Evolutionary conservation across 2,888 invertebrate species (phyloP).

Genomic region (Minunthozetes semirufus): DNA sequence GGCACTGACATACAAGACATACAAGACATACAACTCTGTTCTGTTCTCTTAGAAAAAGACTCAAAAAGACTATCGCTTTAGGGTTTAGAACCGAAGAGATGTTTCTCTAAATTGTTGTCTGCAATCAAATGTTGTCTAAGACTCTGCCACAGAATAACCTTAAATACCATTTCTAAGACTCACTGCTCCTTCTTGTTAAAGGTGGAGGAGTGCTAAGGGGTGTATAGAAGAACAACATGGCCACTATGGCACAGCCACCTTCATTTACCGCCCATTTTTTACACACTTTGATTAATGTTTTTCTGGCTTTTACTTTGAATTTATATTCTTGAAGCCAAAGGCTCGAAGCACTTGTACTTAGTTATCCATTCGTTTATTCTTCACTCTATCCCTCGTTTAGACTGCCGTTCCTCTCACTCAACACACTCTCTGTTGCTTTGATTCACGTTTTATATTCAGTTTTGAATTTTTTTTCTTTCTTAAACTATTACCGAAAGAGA

Average conservation of each 20-base stretch:
- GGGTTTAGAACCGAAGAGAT: background rate
- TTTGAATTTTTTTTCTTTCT: background rate
- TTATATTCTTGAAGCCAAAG: background rate
- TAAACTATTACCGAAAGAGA: conserved; percentile 4
- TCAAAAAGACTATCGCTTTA: background rate
- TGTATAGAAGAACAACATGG: conserved; percentile 14
- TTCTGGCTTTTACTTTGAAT: background rate
- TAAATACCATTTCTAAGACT: background rate
- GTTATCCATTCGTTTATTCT: background rate
- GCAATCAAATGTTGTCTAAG: conserved; percentile 15
- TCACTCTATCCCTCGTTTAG: background rate
- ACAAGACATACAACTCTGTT: background rate
- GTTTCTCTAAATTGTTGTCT: conserved; percentile 24
- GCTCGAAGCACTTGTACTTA: background rate
- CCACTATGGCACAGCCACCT: conserved; percentile 23
- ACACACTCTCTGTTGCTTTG: background rate
- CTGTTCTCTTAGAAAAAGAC: background rate
- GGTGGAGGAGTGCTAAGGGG: conserved; percentile 30
- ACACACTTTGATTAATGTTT: conserved; percentile 29
- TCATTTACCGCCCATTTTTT: conserved; percentile 27
- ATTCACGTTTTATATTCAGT: background rate
- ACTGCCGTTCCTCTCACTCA: background rate
- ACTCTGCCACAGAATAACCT: conserved; percentile 23
- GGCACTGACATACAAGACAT: background rate
- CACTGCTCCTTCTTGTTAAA: conserved; percentile 25